These are phyloP conservation scores for Rhaphigaster nebulosa DNA, from an alignment of 2,888 invertebrate genomes.

Conservation along the genomic window DNA sequence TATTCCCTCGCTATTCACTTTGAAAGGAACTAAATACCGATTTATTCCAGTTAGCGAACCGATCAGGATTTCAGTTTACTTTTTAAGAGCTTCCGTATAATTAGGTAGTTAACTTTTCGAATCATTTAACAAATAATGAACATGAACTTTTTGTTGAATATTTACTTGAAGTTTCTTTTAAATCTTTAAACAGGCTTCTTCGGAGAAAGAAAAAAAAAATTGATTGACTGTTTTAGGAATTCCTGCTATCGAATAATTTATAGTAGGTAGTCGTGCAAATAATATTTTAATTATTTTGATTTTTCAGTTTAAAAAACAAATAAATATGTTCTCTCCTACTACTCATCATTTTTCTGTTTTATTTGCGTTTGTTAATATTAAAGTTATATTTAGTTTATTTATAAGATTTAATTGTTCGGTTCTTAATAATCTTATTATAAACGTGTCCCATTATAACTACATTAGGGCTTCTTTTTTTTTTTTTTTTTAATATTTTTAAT, in stretches of 20 bases:
- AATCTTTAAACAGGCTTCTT: background rate
- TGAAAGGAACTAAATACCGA: background rate
- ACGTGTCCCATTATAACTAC: too few species aligned
- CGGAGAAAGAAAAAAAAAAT: background rate
- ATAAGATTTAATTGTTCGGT: too few species aligned
- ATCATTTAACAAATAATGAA: background rate
- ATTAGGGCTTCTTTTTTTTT: too few species aligned
- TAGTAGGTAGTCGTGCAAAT: background rate
- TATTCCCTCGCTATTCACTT: background rate
- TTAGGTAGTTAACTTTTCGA: background rate
- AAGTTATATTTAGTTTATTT: too few species aligned
- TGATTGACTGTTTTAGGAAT: background rate
- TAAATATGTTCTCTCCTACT: too few species aligned
- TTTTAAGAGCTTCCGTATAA: background rate
- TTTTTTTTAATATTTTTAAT: too few species aligned
- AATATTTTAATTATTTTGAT: background rate
- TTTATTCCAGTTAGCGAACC: background rate
- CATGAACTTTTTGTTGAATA: background rate
- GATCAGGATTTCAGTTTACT: background rate
- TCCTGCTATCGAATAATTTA: background rate
- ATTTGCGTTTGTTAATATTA: too few species aligned
- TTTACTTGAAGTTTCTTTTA: background rate
- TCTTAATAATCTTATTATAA: too few species aligned
- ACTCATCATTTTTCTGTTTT: too few species aligned
- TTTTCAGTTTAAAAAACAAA: too few species aligned